phyloP scores from a whole-genome alignment of 2,797 vertebrate species.

The Cirrhinus mrigala region DNA sequence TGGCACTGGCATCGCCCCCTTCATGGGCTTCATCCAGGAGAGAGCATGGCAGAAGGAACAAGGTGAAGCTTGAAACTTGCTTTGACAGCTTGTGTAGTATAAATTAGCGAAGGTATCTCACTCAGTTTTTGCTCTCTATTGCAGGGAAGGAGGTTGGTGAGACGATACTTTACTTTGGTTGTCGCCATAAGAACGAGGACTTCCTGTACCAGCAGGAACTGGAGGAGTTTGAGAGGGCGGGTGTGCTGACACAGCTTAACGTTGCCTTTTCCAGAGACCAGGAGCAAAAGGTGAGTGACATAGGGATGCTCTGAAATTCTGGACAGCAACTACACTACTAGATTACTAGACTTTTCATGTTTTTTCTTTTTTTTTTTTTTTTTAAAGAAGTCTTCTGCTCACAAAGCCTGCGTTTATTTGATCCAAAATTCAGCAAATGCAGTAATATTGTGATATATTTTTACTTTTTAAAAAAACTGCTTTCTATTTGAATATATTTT shows the following conservation, averaged over 20 bases:
- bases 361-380: no score
- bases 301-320: neutral
- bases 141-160: conserved; percentile 86
- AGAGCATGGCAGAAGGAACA: conserved; percentile 84
- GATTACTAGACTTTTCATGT: no score
- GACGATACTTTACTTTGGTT: conserved; percentile 85
- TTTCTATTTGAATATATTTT: no score
- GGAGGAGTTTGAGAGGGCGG: conserved; percentile 73
- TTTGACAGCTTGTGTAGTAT: neutral
- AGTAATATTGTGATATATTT: no score
- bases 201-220: conserved; percentile 84
- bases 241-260: conserved; percentile 81
- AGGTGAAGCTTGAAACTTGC: conserved; percentile 68
- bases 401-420: no score
- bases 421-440: no score
- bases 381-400: no score
- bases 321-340: neutral
- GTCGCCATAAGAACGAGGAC: conserved; percentile 78
- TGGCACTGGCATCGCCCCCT: conserved; percentile 85
- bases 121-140: neutral
- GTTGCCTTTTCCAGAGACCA: conserved; percentile 88
- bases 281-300: conserved; percentile 79
- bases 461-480: no score
- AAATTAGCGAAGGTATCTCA: neutral
- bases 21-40: conserved; percentile 87